Evolutionary conservation across 2,113 vertebrate genomes (phyloP).

Genomic region (Charina bottae): DNA sequence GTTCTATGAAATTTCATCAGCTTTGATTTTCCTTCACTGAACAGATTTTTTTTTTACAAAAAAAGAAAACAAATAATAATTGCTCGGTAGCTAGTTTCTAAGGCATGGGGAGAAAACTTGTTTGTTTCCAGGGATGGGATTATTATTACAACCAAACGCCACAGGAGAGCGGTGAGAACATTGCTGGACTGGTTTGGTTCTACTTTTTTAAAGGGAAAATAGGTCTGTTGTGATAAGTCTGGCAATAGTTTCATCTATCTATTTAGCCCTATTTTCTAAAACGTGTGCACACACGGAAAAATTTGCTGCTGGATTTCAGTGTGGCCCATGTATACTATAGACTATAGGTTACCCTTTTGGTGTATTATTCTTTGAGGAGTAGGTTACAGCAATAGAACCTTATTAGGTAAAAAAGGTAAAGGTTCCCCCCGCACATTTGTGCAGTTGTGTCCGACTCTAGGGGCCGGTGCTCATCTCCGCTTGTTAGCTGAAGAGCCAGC

Average conservation of each 20-base stretch:
- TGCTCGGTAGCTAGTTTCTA: background rate
- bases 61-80: background rate
- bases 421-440: no score
- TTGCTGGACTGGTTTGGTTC: background rate
- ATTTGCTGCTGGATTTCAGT: background rate
- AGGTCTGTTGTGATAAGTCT: background rate
- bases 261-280: background rate
- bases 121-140: background rate
- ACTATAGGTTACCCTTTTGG: background rate
- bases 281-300: background rate
- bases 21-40: background rate
- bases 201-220: background rate
- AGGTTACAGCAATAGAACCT: no score
- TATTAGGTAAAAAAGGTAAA: no score
- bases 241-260: background rate
- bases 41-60: background rate
- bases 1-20: slow-evolving; percentile 17
- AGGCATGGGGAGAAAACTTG: background rate
- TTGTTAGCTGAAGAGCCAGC: no score
- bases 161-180: background rate
- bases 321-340: background rate
- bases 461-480: no score
- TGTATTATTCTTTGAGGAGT: no score
- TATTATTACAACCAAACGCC: background rate
- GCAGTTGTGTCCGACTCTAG: no score